Conservation (phyloP, 1,140 invertebrate genomes). For the Aphelinus certus region DNA sequence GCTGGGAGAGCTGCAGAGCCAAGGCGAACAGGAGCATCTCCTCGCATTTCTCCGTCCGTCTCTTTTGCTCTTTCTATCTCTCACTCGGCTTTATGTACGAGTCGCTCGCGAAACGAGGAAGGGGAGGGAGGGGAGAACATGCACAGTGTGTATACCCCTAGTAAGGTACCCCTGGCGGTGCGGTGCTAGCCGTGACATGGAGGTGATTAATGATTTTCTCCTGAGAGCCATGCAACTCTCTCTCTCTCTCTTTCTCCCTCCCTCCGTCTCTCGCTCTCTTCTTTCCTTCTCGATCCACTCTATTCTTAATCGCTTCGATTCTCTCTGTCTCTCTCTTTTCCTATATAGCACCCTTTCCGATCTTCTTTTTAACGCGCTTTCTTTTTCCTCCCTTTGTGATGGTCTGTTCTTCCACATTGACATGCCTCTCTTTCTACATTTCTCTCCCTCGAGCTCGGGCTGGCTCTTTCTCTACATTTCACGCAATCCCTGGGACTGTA, state of each 20-base stretch:
- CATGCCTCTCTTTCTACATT: constrained; percentile 30
- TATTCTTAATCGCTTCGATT: constrained; percentile 42
- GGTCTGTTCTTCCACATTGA: not conserved
- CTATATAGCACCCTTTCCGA: constrained; percentile 29
- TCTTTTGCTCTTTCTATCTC: not conserved
- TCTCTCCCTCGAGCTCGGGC: constrained; percentile 27
- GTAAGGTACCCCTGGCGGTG: constrained; percentile 64
- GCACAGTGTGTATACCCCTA: constrained; percentile 55
- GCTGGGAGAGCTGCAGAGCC: constrained; percentile 7
- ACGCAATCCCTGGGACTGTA: constrained; percentile 36
- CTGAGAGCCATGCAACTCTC: constrained; percentile 58
- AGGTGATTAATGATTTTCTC: constrained; percentile 65
- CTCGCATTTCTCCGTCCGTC: not conserved
- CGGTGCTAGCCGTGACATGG: constrained; percentile 64
- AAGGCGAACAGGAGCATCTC: constrained; percentile 23
- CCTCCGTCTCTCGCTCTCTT: constrained; percentile 37
- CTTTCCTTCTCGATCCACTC: constrained; percentile 37
- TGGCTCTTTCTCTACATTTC: constrained; percentile 38
- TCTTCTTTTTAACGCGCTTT: constrained; percentile 36
- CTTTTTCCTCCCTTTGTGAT: constrained; percentile 26
- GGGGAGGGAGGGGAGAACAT: constrained; percentile 15
- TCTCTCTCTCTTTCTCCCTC: constrained; percentile 41
- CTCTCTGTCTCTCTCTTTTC: constrained; percentile 45
- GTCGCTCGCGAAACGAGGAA: not conserved
- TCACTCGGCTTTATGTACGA: constrained; percentile 4